These are phyloP conservation scores for Saxidomus purpurata DNA, from an alignment of 1,140 invertebrate species.

Conservation along the genomic window DNA sequence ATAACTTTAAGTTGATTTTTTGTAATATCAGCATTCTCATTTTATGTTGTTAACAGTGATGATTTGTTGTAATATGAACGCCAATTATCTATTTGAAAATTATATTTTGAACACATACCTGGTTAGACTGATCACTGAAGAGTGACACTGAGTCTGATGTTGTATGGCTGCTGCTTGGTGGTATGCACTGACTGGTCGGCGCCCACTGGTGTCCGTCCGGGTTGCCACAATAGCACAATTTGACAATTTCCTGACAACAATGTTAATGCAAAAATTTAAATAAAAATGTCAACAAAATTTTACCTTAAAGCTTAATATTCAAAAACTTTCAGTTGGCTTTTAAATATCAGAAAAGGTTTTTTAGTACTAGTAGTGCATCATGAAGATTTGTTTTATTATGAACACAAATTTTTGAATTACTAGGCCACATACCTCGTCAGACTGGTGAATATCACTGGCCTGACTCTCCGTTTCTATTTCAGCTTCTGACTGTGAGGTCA, in stretches of 20 bases:
- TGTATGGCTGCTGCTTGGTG: not conserved
- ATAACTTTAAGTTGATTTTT: no score
- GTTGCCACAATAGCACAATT: not conserved
- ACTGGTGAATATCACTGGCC: no score
- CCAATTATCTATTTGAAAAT: not conserved
- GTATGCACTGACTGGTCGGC: not conserved
- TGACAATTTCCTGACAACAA: not conserved
- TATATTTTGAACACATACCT: not conserved
- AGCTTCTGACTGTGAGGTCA: no score
- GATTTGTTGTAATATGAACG: not conserved
- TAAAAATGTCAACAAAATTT: not conserved
- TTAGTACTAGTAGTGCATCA: no score
- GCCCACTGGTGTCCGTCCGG: not conserved
- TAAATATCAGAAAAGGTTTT: not conserved
- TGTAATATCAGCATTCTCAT: not conserved
- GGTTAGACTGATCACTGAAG: not conserved
- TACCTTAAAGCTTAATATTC: not conserved
- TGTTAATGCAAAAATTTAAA: not conserved
- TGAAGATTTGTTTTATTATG: not conserved
- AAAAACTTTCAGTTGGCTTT: not conserved
- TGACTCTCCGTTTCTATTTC: no score
- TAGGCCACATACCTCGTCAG: not conserved
- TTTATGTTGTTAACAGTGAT: not conserved
- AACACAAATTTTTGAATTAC: not conserved
- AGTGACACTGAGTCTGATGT: not conserved